Evolutionary conservation across 1,140 invertebrate species (phyloP).

Genomic region (Drosophila nigrodunni): DNA sequence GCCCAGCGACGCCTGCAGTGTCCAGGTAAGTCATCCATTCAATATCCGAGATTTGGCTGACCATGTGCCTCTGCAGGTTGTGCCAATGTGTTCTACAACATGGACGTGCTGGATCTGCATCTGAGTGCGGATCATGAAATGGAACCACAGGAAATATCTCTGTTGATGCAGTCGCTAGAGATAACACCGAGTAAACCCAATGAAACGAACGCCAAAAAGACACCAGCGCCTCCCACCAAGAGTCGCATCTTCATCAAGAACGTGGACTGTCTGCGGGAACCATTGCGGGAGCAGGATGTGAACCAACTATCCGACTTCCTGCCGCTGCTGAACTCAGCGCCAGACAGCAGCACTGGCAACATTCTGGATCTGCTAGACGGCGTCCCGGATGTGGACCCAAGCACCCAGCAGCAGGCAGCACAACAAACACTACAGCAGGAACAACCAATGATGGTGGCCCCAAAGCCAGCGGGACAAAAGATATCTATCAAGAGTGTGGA

Average conservation of each 20-base stretch:
- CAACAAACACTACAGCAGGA: slow-evolving; percentile 1
- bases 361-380: slow-evolving; percentile 66
- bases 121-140: slow-evolving; percentile 85
- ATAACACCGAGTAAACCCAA: slow-evolving; percentile 4
- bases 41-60: background rate
- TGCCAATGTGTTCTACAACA: slow-evolving; percentile 85
- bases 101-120: slow-evolving; percentile 84
- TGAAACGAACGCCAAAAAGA: slow-evolving; percentile 13
- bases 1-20: slow-evolving; percentile 48
- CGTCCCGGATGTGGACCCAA: slow-evolving; percentile 36
- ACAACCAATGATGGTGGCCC: background rate
- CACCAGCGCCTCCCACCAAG: slow-evolving; percentile 36
- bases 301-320: slow-evolving; percentile 50
- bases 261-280: slow-evolving; percentile 76
- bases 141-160: slow-evolving; percentile 68
- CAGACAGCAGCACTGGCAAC: slow-evolving; percentile 29
- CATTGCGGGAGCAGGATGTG: slow-evolving; percentile 42
- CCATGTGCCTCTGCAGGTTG: slow-evolving; percentile 72
- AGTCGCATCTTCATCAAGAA: slow-evolving; percentile 81
- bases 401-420: slow-evolving; percentile 11
- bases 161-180: slow-evolving; percentile 43
- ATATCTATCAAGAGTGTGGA: slow-evolving; percentile 83
- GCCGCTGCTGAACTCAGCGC: slow-evolving; percentile 38
- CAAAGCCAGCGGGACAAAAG: slow-evolving; percentile 65
- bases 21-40: slow-evolving; percentile 48